Base-by-base conservation (phyloP, 92 coral and sea anemone species). In the Bergia sp. region DNA sequence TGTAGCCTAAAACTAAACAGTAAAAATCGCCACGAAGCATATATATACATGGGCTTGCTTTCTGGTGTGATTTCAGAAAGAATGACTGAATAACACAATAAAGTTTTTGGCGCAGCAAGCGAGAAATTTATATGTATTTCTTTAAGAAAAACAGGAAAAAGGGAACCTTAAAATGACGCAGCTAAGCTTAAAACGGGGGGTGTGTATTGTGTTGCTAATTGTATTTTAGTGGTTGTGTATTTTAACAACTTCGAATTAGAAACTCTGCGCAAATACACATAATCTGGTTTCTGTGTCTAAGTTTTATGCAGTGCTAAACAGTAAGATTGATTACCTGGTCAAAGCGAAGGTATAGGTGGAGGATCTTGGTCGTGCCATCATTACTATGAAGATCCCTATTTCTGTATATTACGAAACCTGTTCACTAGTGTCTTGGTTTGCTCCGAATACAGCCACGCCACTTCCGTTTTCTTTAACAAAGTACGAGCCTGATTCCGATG, bases 391-490 rank as follows among this genome's bases (percentile, higher is more conserved):
- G 42, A 40, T 23, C 50, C 39, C 11, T 80, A 55, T 80, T 80
- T 80, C 71, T 80, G 73, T 80, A 57, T 80, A 36, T 80, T 80
- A 57, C n/a, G 13, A 50, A 57, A 13, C 29, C 71, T 36, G 11
- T 80, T 53, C 37, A 16, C 85, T 80, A 36, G 45, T 82, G 39
- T 18, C 36, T 82, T 82, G 76, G 69, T 39, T 64, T 39, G 3
- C 45, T 49, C 42, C 44, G n/a, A 42, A 82, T 39, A 42, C 38
- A 20, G 50, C 76, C 76, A 82, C 76, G 37, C 73, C 57, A 11
- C 84, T 64, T 64, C 86, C 86, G 86, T 82, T 82, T 37, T 82
- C 39, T 43, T 82, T 81, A 82, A 65, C 58, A 82, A 13, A 64
- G 86, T 21, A 40, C 38, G 74, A n/a, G 86, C 36, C 37, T 36